Percentiles rank a stretch among this genome's conserved stretches.
phyloP scores from a whole-genome alignment of 64 coral and sea anemone species.

The Montipora capricornis region DNA sequence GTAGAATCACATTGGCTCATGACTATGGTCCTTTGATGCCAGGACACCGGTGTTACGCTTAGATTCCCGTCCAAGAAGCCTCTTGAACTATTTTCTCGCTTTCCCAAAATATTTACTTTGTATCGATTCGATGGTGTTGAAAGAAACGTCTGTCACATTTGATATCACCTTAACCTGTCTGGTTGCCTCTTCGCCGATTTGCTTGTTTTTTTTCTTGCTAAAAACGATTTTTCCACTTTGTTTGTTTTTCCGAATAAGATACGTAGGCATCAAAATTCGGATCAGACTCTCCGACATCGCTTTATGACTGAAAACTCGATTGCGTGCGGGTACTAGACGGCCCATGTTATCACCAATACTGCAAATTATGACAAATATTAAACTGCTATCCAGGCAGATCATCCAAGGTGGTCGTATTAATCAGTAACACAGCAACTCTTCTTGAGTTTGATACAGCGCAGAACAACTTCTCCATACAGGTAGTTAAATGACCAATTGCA shows the following conservation, averaged over 20 bases:
- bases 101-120: conserved; percentile 1
- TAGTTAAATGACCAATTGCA: background rate
- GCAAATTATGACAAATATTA: conserved; percentile 59
- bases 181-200: background rate
- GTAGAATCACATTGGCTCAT: too few species aligned
- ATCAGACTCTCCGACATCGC: background rate
- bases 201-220: conserved; percentile 18
- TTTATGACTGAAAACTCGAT: background rate
- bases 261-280: background rate
- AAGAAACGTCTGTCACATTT: conserved; percentile 17
- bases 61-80: background rate
- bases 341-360: conserved; percentile 8
- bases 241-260: conserved; percentile 27
- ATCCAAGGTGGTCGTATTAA: conserved; percentile 20
- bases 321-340: conserved; percentile 7
- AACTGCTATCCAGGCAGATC: background rate
- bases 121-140: conserved; percentile 29
- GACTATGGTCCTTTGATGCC: too few species aligned
- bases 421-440: conserved; percentile 24
- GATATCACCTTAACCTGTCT: background rate
- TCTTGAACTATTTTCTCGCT: background rate
- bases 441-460: background rate
- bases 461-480: background rate
- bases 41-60: background rate
- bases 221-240: conserved; percentile 43